These are phyloP conservation scores for Globodera rostochiensis DNA, from an alignment of 1,140 invertebrate genomes.

Conservation along the genomic window DNA sequence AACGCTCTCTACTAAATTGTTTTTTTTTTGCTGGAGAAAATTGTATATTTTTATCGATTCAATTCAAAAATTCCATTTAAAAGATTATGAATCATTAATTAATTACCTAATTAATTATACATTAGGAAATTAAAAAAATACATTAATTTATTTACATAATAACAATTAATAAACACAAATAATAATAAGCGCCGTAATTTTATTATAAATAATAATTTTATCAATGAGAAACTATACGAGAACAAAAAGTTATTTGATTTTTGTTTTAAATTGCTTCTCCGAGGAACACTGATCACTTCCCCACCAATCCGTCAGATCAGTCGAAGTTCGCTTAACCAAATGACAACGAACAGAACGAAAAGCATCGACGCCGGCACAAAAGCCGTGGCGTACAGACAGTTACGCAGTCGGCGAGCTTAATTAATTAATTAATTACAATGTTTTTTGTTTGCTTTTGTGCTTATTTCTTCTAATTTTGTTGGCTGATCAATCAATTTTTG, in stretches of 20 bases:
- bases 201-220: neutral
- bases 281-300: neutral
- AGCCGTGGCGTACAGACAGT: slow-evolving; percentile 18
- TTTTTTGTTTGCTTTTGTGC: slow-evolving; percentile 5
- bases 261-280: neutral
- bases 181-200: neutral
- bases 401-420: slow-evolving; percentile 19
- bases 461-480: neutral
- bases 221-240: no score
- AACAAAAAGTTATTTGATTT: no score
- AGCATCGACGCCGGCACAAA: slow-evolving; percentile 16
- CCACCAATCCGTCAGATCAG: slow-evolving; percentile 4
- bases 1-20: no score
- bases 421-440: neutral
- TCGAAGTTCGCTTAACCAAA: slow-evolving; percentile 24
- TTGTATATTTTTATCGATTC: no score
- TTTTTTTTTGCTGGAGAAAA: no score
- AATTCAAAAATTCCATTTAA: no score
- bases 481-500: no score
- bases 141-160: neutral
- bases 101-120: no score
- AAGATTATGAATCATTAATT: no score
- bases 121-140: neutral
- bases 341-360: slow-evolving; percentile 21
- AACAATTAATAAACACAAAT: neutral